Evolutionary conservation across 2,797 vertebrate genomes (phyloP).

Genomic region (Percopsis omiscomaycus): DNA sequence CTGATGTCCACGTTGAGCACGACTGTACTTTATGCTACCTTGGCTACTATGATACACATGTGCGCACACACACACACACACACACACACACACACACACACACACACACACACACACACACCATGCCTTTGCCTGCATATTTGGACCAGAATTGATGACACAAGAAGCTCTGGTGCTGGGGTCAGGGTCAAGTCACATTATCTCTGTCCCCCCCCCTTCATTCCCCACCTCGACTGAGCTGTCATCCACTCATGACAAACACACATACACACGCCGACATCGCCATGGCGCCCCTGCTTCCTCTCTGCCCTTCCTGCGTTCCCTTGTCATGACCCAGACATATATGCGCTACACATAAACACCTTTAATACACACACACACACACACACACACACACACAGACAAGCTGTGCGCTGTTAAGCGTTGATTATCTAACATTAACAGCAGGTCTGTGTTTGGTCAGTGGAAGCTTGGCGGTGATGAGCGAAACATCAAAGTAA

Average conservation of each 20-base stretch:
- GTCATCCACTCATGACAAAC: neutral
- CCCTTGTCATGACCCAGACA: constrained; percentile 47
- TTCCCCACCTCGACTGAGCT: constrained; percentile 5
- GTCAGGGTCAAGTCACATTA: constrained; percentile 24
- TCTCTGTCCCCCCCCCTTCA: constrained; percentile 14
- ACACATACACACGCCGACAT: neutral
- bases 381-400: constrained; percentile 11
- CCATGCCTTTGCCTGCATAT: neutral
- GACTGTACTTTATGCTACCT: neutral
- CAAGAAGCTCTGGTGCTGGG: constrained; percentile 5
- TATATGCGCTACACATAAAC: constrained; percentile 17
- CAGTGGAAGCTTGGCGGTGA: constrained; percentile 34
- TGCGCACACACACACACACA: constrained; percentile 1
- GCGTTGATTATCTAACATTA: constrained; percentile 56
- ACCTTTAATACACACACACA: neutral
- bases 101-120: constrained; percentile 12
- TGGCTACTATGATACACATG: neutral
- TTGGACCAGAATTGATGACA: constrained; percentile 13
- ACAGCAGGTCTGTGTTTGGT: constrained; percentile 51
- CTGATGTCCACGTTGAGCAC: too few species aligned
- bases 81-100: constrained; percentile 8
- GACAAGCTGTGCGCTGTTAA: constrained; percentile 32
- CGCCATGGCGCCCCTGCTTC: constrained; percentile 37
- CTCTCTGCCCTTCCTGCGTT: constrained; percentile 44
- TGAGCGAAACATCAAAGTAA: constrained; percentile 60